phyloP scores from a whole-genome alignment of 2,888 invertebrate species.

The Plagodis pulveraria region DNA sequence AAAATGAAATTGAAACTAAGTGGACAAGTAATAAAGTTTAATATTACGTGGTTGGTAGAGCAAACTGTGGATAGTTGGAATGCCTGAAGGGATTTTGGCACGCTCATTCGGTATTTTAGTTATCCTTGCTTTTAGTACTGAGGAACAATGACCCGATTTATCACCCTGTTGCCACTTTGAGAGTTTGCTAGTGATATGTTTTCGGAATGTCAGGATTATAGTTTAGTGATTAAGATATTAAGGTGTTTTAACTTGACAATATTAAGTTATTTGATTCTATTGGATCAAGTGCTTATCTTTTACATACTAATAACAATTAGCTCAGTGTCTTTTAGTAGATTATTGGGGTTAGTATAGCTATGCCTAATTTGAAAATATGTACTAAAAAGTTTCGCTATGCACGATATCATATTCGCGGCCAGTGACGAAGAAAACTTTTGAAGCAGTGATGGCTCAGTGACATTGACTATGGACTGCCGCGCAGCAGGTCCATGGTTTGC shows the following conservation, averaged over 20 bases:
- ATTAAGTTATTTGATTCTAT: no score
- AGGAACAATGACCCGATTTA: slow-evolving; percentile 52
- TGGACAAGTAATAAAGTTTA: slow-evolving; percentile 44
- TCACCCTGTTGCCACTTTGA: slow-evolving; percentile 42
- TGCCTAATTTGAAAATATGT: no score
- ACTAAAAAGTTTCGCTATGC: no score
- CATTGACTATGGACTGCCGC: no score
- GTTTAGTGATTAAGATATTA: neutral
- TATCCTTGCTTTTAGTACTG: slow-evolving; percentile 47
- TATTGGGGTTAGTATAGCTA: no score
- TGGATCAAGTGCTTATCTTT: no score
- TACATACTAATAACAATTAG: no score
- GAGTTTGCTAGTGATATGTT: slow-evolving; percentile 22
- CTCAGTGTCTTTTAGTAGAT: no score
- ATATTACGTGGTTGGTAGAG: slow-evolving; percentile 40
- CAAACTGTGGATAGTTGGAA: slow-evolving; percentile 43
- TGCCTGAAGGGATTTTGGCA: slow-evolving; percentile 54
- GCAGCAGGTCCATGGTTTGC: no score
- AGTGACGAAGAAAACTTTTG: no score
- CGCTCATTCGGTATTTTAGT: slow-evolving; percentile 59
- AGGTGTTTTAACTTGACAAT: neutral
- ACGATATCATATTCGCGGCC: no score
- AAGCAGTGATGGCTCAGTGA: no score
- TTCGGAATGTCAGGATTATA: slow-evolving; percentile 12
- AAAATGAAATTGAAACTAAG: slow-evolving; percentile 46